Base-by-base conservation (phyloP, 2,113 vertebrate genomes). In the Propithecus coquereli region DNA sequence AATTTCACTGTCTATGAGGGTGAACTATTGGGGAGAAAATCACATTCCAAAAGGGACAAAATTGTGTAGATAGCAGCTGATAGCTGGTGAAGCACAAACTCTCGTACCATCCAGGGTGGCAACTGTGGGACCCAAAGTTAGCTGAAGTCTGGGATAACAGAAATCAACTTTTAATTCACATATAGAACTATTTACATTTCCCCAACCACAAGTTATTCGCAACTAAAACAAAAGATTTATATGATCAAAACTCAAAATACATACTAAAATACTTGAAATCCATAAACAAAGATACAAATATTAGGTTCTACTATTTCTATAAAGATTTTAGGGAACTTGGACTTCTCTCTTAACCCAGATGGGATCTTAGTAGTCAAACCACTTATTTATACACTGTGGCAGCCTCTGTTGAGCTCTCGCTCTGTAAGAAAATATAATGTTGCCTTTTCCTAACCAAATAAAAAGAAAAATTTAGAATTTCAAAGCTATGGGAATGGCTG, bases 381-480 rank as follows among this genome's bases (percentile, higher is more conserved):
- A 79, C 25, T 85, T 85, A 40, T 27, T 54, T 1, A 54, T 5
- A 71, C 3, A 47, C 50, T 3, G 22, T 30, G 3, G 4, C 2
- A 10, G 73, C 37, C 40, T 74, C 47, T 5, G 52, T 30, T 45
- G 8, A 61, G 37, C n/a, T 90, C 70, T 20, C 23, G 22, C 10
- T 84, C 40, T 40, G 20, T 47, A 77, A 70, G 52, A 83, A 95
- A 94, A 80, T 8, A 52, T 9, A 84, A 66, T 20, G 88, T 16
- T 94, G 74, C 45, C 30, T 57, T 93, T 95, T 92, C 8, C 43
- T 93, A 94, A 76, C 3, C 25, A 89, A 61, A 66, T 52, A 77
- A 82, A 86, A 85, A 57, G 13, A 74, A 88, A 88, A 83, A 83
- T 10, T 37, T 22, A 59, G 40, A 22, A 83, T 92, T 93, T 66